These are phyloP conservation scores for Alviniconcha strummeri DNA, from an alignment of 2,888 invertebrate genomes.

Conservation along the genomic window DNA sequence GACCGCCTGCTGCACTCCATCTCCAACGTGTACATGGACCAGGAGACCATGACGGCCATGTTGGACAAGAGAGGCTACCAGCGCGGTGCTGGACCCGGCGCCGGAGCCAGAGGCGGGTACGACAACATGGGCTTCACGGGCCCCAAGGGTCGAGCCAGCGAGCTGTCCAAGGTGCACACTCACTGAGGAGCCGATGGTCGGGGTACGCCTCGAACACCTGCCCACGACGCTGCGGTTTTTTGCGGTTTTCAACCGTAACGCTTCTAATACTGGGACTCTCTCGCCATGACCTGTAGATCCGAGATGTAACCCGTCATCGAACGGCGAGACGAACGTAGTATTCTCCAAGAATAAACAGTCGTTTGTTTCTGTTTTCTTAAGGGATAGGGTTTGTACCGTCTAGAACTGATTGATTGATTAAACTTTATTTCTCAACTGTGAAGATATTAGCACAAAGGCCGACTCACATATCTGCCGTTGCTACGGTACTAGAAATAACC, in stretches of 20 bases:
- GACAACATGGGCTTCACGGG: conserved; percentile 15
- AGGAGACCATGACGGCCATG: conserved; percentile 34
- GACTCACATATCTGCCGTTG: too few species aligned
- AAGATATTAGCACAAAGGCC: too few species aligned
- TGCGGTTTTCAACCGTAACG: too few species aligned
- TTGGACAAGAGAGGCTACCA: conserved; percentile 26
- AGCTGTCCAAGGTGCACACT: conserved; percentile 40
- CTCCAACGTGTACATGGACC: conserved; percentile 70
- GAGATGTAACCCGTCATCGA: too few species aligned
- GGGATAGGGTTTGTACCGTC: neutral
- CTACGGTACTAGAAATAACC: too few species aligned
- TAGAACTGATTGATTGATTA: too few species aligned
- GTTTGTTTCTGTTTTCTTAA: neutral
- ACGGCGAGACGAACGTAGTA: too few species aligned
- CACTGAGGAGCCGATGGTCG: conserved; percentile 23
- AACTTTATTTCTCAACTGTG: too few species aligned
- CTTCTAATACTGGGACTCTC: too few species aligned
- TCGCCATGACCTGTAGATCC: too few species aligned
- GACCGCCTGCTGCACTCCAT: conserved; percentile 70
- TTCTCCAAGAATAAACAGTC: neutral
- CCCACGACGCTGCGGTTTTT: too few species aligned
- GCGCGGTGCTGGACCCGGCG: neutral
- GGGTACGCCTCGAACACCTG: too few species aligned
- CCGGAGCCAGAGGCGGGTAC: neutral
- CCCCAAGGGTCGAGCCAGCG: conserved; percentile 26